phyloP scores from a whole-genome alignment of 2,113 vertebrate species.

The Pyxicephalus adspersus region DNA sequence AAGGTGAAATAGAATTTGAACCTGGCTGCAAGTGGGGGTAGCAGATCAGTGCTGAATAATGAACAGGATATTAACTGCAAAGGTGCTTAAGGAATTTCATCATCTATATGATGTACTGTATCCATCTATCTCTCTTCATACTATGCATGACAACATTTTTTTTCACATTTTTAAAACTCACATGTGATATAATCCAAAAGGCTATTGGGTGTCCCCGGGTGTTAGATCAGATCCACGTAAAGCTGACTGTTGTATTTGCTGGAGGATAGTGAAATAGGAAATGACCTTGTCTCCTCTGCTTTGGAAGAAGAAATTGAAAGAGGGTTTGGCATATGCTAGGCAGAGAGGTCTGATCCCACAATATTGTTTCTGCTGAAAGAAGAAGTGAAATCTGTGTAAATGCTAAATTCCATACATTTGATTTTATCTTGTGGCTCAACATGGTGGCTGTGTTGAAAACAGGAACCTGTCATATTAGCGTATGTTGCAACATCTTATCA shows the following conservation, averaged over 20 bases:
- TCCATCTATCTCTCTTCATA: neutral
- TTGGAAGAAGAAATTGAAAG: neutral
- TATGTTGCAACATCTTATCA: no score
- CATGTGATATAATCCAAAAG: neutral
- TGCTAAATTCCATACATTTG: neutral
- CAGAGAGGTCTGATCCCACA: constrained; percentile 28
- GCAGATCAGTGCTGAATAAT: neutral
- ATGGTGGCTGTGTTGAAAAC: neutral
- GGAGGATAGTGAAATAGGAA: constrained; percentile 43
- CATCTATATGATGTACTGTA: neutral
- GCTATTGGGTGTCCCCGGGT: neutral
- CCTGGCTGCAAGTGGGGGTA: neutral
- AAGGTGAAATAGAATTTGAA: neutral
- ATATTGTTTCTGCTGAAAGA: constrained; percentile 30
- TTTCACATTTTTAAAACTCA: neutral
- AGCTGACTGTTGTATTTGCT: neutral
- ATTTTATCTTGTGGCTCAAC: no score
- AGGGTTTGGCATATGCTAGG: constrained; percentile 1
- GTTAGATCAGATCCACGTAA: neutral
- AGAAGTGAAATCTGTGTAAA: constrained; percentile 17
- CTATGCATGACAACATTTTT: neutral
- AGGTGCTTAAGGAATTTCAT: neutral
- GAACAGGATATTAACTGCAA: neutral
- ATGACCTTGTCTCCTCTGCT: constrained; percentile 47
- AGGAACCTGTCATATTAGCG: neutral